Evolutionary conservation across 2,797 vertebrate species (phyloP), one percentile per base, ranked within the genome.

Genomic region (Molossus alvarezi): DNA sequence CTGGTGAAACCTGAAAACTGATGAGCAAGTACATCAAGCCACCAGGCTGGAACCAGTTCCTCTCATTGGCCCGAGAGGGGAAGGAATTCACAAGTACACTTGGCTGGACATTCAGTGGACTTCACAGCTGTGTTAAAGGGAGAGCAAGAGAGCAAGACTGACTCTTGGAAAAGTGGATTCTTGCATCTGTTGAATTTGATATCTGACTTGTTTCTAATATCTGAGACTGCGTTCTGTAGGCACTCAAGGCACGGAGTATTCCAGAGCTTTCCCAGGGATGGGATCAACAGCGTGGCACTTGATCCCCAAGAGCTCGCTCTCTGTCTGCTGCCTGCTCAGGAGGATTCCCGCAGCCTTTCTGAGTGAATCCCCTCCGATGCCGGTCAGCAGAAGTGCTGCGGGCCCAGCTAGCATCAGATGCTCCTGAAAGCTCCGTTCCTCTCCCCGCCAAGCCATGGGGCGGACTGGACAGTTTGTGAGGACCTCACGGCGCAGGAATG

Each of bases 321-420:
- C 3, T 90, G 97, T 97, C 95, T 96, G 60, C 3, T 96, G 72
- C 90, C 79, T 88, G 48, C 64, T 97, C 27, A 72, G 85, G 93
- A 97, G 72, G 91, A 88, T 91, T 89, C 92, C 97, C 97, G 77
- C 21, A 96, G 89, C 51, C 90, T 37, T 57, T 76, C 95, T 95
- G 93, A 98, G 95, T 83, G 94, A 96, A 53, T 88, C 48, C 91
- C 97, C 84, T 95, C 81, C 72, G 91, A 90, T 11, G 45, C 92
- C 15, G 29, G 94, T 96, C 67, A 51, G 88, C 92, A 33, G 91
- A 94, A 91, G 60, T 9, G 15, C 57, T 80, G 71, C 73, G 51
- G 94, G 80, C 88, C 84, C 60, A 86, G 69, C 73, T 89, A 58
- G 88, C 89, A 86, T 96, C 94, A 58, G 90, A 88, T 37, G 45